Base-by-base conservation (phyloP, 2,113 vertebrate species). In the Trochalopteron elliotii region DNA sequence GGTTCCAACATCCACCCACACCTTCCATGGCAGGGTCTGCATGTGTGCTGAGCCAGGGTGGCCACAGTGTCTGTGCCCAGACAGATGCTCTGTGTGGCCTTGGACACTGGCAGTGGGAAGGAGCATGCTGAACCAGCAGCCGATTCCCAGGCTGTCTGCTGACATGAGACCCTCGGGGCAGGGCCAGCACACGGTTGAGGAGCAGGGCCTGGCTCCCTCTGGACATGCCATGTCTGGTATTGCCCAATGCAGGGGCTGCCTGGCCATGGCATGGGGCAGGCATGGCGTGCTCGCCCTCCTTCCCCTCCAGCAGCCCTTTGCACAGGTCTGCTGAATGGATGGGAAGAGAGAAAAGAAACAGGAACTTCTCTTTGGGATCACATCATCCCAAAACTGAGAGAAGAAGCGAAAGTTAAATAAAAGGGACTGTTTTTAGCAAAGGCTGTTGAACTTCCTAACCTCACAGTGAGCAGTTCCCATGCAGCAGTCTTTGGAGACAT, bases 341-440 rank as follows among this genome's bases (percentile, higher is more conserved):
- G 15, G 23, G 39, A 64, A 42, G 22, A 28, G 71, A 55, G 49
- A 76, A 87, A 55, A 84, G 81, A 89, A 95, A 89, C 6, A 2
- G 82, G 91, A 96, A 96, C 87, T 52, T 44, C 75, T 80, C 24
- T 47, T 45, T 90, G 84, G 84, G 85, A 83, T 84, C 1, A 0
- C 31, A 21, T 90, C 59, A 93, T 79, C 47, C 70, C 84, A 96
- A 91, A 97, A 96, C 75, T 33, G 90, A 95, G 92, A 95, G 93
- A 61, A 89, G 96, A 96, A 97, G 90, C 0, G 17, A 80, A 93
- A 94, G 52, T 91, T 85, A 55, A 82, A 49, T 72, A 11, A 42
- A 88, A 91, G 74, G 7, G 63, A 23, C 12, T 24, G 47, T 0
- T 94, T 91, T 88, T 21, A 70, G 30, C 35, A 47, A 55, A 88